A percentile compares a stretch with the other conserved stretches of the same genome.
phyloP scores from a whole-genome alignment of 2,797 vertebrate species.

The Microctenopoma steveboyesi region DNA sequence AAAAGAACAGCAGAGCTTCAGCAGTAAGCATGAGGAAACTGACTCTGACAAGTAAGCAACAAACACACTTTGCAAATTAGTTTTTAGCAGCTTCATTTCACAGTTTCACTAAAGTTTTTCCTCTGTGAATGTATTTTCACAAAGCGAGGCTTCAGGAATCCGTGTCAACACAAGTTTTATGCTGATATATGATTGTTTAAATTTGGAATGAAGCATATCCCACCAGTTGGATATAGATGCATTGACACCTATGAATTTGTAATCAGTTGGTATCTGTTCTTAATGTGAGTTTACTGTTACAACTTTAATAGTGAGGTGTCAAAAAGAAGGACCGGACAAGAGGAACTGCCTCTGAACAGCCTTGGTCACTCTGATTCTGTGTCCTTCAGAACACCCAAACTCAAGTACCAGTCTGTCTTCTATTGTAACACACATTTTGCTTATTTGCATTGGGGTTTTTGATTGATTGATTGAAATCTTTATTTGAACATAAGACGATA shows the following conservation, averaged over 20 bases:
- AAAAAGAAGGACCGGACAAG: constrained; percentile 60
- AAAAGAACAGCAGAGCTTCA: constrained; percentile 72
- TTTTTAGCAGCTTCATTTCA: too few species aligned
- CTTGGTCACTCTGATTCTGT: constrained; percentile 86
- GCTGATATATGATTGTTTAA: not conserved
- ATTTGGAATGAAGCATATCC: not conserved
- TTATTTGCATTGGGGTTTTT: not conserved
- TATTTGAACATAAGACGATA: too few species aligned
- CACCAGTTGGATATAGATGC: not conserved
- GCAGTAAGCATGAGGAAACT: constrained; percentile 73
- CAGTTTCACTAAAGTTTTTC: too few species aligned
- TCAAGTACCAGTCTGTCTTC: constrained; percentile 79
- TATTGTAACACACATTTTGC: not conserved
- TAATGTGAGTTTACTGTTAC: constrained; percentile 10
- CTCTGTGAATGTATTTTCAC: not conserved
- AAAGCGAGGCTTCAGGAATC: not conserved
- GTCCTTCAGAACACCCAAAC: constrained; percentile 83
- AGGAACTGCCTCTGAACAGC: constrained; percentile 81
- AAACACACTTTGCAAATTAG: too few species aligned
- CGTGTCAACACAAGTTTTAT: not conserved
- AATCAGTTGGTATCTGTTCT: not conserved
- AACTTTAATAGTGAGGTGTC: constrained; percentile 82
- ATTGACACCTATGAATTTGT: not conserved
- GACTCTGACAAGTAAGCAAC: constrained; percentile 84
- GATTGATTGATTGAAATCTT: too few species aligned